phyloP scores from a whole-genome alignment of 2,113 vertebrate genomes.

The Chionis minor region DNA sequence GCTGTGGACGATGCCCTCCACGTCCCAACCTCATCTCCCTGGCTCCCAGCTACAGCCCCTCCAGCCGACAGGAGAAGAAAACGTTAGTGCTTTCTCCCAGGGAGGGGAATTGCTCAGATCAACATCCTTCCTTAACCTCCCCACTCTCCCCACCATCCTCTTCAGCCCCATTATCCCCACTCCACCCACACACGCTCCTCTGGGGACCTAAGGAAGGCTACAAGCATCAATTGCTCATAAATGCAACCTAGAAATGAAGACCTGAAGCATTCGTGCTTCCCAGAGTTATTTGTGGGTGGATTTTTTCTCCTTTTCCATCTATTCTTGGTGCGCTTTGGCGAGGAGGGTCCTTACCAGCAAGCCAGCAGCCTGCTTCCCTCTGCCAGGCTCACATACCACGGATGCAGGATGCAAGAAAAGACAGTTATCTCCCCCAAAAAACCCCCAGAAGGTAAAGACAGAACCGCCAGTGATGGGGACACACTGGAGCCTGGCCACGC shows the following conservation, averaged over 20 bases:
- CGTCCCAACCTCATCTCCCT: rapidly evolving
- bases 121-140: background rate
- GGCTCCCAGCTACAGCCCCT: background rate
- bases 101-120: background rate
- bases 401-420: background rate
- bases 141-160: background rate
- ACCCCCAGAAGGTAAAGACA: background rate
- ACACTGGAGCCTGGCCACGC: rapidly evolving
- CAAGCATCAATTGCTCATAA: background rate
- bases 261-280: background rate
- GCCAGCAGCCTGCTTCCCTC: background rate
- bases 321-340: background rate
- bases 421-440: background rate
- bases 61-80: background rate
- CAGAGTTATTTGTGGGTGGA: background rate
- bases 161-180: background rate
- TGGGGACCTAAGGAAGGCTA: background rate
- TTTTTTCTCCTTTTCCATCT: background rate
- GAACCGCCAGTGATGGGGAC: background rate
- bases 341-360: background rate
- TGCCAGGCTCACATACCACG: rapidly evolving
- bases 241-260: background rate
- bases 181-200: background rate
- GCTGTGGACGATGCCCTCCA: background rate
- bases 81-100: background rate